Percentiles rank a stretch among this genome's conserved stretches.
phyloP scores from a whole-genome alignment of 2,888 invertebrate genomes.

The Pristionchus exspectatus region DNA sequence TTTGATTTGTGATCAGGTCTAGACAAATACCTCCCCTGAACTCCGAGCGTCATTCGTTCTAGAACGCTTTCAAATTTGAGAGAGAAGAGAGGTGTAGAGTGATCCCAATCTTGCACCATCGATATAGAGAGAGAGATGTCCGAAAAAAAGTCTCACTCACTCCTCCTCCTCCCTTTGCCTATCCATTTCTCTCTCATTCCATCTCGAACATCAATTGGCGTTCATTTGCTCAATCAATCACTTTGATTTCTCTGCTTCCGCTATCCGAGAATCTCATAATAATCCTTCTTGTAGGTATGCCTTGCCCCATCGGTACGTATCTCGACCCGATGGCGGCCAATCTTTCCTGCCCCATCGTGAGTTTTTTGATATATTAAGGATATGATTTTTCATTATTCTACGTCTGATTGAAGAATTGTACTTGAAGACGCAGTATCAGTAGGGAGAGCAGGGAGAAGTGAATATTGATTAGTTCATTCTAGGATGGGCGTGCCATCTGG shows the following conservation, averaged over 20 bases:
- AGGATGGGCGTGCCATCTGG: too few relatives aligned
- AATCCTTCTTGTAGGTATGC: too few relatives aligned
- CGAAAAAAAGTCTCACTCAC: not conserved
- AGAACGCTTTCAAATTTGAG: not conserved
- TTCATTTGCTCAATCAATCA: not conserved
- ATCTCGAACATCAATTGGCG: not conserved
- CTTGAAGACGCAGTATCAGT: too few relatives aligned
- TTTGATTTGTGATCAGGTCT: slow-evolving; percentile 23
- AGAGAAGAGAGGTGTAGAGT: not conserved
- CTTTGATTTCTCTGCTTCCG: not conserved
- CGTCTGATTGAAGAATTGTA: too few relatives aligned
- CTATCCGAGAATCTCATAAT: not conserved
- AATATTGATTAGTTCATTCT: too few relatives aligned
- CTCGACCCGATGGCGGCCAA: too few relatives aligned
- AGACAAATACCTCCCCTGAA: slow-evolving; percentile 17
- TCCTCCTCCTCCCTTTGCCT: not conserved
- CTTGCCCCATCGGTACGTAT: too few relatives aligned
- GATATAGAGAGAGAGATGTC: not conserved
- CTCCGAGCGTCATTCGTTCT: not conserved
- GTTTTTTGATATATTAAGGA: too few relatives aligned
- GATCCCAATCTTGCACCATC: not conserved
- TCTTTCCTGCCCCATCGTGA: too few relatives aligned
- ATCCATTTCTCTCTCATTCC: not conserved
- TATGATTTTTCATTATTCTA: too few relatives aligned
- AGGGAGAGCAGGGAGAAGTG: too few relatives aligned